Conservation (phyloP, 1,140 invertebrate genomes). For the Rhyzopertha dominica region DNA sequence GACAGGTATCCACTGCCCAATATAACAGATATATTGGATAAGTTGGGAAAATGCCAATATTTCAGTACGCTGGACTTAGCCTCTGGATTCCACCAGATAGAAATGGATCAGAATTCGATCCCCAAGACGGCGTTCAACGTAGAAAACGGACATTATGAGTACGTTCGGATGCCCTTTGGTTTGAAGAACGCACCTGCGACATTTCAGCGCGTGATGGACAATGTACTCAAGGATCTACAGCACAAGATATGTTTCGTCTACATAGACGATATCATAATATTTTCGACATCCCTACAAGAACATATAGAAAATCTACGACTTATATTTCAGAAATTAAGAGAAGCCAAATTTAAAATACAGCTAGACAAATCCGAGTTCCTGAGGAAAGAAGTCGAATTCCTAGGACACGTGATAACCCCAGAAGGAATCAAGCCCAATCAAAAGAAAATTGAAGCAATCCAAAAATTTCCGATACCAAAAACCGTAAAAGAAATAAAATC, state of each 20-base stretch:
- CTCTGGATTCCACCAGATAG: constrained; percentile 5
- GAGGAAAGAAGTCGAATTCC: constrained; percentile 14
- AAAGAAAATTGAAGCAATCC: constrained; percentile 19
- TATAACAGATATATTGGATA: constrained; percentile 8
- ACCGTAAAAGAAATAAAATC: constrained; percentile 19
- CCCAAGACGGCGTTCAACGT: constrained; percentile 8
- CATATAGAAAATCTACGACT: constrained; percentile 41
- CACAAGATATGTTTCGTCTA: constrained; percentile 23
- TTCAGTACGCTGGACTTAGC: constrained; percentile 9
- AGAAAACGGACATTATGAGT: constrained; percentile 16
- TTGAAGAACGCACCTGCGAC: constrained; percentile 14
- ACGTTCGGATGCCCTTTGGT: constrained; percentile 13
- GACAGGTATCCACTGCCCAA: constrained; percentile 9
- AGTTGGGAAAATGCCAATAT: constrained; percentile 9
- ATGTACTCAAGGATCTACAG: constrained; percentile 1
- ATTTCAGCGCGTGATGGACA: constrained; percentile 12
- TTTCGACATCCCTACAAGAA: constrained; percentile 32
- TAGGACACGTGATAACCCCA: constrained; percentile 15
- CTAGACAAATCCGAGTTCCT: constrained; percentile 19
- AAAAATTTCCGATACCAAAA: constrained; percentile 19
- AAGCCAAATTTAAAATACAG: constrained; percentile 28
- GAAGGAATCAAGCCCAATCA: constrained; percentile 20
- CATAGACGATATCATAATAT: constrained; percentile 49
- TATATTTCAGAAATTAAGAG: constrained; percentile 5
- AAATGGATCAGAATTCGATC: constrained; percentile 3